Conservation (phyloP, 35 echinoderm and acorn worm species). For the Hemicentrotus pulcherrimus region DNA sequence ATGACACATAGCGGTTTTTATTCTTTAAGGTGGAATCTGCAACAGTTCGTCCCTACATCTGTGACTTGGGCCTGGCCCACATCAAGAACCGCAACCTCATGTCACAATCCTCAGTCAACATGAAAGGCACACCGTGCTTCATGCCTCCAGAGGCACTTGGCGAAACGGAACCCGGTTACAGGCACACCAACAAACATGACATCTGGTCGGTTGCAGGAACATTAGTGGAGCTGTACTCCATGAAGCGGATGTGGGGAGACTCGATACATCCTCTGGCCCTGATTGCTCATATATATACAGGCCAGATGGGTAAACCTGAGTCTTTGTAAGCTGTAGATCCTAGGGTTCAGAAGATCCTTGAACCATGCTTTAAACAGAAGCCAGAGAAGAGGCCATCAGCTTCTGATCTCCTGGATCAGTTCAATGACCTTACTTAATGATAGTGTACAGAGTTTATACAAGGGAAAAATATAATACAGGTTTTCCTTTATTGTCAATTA, state of each 20-base stretch:
- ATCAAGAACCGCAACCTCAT: constrained; percentile 48
- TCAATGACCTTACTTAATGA: constrained; percentile 17
- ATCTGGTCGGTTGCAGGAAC: constrained; percentile 36
- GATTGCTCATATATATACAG: neutral
- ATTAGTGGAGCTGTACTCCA: neutral
- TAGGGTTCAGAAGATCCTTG: neutral
- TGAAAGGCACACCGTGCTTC: constrained; percentile 37
- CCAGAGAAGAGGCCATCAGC: constrained; percentile 39
- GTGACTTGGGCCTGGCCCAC: constrained; percentile 43
- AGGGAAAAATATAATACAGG: neutral
- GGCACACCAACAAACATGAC: constrained; percentile 25
- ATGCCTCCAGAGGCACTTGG: constrained; percentile 23
- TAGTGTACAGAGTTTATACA: neutral
- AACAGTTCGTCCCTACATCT: constrained; percentile 6
- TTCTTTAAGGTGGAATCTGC: neutral
- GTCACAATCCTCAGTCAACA: constrained; percentile 31
- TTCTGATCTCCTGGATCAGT: neutral
- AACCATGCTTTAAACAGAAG: neutral
- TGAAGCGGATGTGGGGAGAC: constrained; percentile 33
- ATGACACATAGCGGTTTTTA: neutral
- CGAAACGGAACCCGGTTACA: neutral
- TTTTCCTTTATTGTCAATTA: neutral
- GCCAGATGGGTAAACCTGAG: neutral
- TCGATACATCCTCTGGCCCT: neutral
- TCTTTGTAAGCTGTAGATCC: neutral